These are phyloP conservation scores for Poeciliopsis infans DNA, from an alignment of 2,797 vertebrate genomes.

Conservation along the genomic window DNA sequence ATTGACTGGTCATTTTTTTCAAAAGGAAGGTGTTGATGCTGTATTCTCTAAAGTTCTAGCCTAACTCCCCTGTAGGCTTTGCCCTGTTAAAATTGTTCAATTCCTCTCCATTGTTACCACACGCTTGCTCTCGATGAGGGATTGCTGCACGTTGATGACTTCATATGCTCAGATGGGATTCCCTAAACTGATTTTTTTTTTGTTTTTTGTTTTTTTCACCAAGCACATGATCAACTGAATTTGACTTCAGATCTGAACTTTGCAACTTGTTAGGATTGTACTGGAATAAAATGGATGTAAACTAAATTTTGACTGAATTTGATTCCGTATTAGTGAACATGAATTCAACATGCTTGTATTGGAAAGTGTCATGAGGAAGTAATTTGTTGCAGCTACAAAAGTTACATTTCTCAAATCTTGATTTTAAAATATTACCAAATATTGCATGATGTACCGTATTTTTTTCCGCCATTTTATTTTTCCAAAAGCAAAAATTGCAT, in stretches of 20 bases:
- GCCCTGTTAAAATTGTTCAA: background rate
- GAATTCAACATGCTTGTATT: background rate
- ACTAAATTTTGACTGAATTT: background rate
- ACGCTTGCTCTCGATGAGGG: background rate
- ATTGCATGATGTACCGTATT: background rate
- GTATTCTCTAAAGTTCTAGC: background rate
- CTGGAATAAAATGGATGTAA: background rate
- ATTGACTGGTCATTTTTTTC: background rate
- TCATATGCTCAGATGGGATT: background rate
- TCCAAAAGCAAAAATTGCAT: slow-evolving; percentile 60
- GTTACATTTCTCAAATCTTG: background rate
- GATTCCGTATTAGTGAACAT: background rate
- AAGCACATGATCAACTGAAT: background rate
- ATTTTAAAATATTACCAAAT: background rate
- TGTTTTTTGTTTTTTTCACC: too few relatives aligned
- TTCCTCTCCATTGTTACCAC: background rate
- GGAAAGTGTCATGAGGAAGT: background rate
- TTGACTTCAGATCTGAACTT: background rate
- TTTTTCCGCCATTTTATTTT: slow-evolving; percentile 23
- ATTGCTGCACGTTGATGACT: background rate
- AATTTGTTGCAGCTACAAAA: background rate
- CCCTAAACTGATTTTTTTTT: background rate
- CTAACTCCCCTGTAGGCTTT: background rate
- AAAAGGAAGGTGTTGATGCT: background rate
- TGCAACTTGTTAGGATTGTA: background rate